Evolutionary conservation across 2,888 invertebrate species (phyloP).

Genomic region (Frankliniella fusca): DNA sequence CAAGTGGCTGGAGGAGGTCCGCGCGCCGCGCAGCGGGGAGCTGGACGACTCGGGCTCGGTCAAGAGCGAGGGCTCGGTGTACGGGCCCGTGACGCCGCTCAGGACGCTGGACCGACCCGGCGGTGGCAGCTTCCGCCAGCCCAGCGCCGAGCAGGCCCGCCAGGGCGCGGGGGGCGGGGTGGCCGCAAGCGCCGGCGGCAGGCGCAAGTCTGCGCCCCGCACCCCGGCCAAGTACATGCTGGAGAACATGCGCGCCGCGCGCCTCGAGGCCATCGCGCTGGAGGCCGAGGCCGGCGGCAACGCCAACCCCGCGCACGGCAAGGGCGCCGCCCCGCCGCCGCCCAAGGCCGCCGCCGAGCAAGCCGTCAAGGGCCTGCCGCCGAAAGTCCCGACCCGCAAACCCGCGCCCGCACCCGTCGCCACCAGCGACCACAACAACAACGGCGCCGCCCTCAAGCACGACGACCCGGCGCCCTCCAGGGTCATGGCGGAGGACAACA

Average conservation of each 20-base stretch:
- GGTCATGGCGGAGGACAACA: slow-evolving; percentile 20
- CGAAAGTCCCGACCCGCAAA: not conserved
- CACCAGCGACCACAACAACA: slow-evolving; percentile 4
- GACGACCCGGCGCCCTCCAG: slow-evolving; percentile 4
- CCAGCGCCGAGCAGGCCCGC: not conserved
- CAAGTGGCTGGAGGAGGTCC: slow-evolving; percentile 38
- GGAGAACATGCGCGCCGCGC: slow-evolving; percentile 68
- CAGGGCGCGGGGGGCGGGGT: not conserved
- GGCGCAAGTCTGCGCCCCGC: slow-evolving; percentile 53
- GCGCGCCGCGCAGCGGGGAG: slow-evolving; percentile 13
- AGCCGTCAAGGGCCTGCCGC: slow-evolving; percentile 16
- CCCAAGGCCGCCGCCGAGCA: slow-evolving; percentile 27
- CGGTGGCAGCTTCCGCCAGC: slow-evolving; percentile 18
- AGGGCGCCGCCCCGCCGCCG: slow-evolving; percentile 14
- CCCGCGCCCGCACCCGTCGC: slow-evolving; percentile 28
- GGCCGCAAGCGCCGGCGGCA: slow-evolving; percentile 14
- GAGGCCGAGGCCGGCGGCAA: slow-evolving; percentile 41
- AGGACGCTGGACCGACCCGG: slow-evolving; percentile 26
- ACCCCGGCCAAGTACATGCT: slow-evolving; percentile 65
- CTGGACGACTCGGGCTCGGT: slow-evolving; percentile 13
- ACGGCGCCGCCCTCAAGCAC: not conserved
- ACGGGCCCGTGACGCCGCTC: slow-evolving; percentile 28
- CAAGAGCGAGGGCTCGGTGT: slow-evolving; percentile 19
- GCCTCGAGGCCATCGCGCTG: slow-evolving; percentile 63
- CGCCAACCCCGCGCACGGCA: slow-evolving; percentile 43